Evolutionary conservation across 2,797 vertebrate species (phyloP).

Genomic region (Enteromius paludinosus): DNA sequence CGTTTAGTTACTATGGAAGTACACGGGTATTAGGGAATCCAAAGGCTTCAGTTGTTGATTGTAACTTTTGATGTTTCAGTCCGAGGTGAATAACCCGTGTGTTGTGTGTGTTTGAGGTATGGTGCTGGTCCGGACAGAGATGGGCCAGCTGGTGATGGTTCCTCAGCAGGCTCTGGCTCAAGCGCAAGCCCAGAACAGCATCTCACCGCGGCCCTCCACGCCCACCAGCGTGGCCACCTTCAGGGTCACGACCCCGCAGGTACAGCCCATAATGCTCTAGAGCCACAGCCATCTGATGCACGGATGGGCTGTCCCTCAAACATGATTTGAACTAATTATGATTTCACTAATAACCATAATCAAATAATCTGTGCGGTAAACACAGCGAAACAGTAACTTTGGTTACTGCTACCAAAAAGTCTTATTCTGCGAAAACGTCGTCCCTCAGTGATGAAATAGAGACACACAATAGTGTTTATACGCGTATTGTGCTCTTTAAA

Average conservation of each 20-base stretch:
- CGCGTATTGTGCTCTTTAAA: no score
- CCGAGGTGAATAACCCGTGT: background rate
- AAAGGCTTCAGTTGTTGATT: background rate
- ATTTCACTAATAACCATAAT: no score
- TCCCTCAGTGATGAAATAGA: no score
- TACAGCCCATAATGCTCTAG: slow-evolving; percentile 57
- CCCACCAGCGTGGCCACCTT: slow-evolving; percentile 82
- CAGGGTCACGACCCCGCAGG: slow-evolving; percentile 84
- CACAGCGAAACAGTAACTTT: no score
- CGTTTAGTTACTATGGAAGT: no score
- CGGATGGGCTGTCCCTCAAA: background rate
- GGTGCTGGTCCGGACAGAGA: slow-evolving; percentile 87
- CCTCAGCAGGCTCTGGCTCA: slow-evolving; percentile 87
- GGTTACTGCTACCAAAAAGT: no score
- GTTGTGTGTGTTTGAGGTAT: slow-evolving; percentile 76
- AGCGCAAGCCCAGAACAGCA: slow-evolving; percentile 81
- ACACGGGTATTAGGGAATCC: background rate
- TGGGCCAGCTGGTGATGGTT: slow-evolving; percentile 88
- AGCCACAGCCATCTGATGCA: background rate
- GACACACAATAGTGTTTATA: no score
- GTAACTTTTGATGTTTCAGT: background rate
- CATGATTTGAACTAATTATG: no score
- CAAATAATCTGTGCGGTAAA: no score
- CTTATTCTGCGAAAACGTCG: no score
- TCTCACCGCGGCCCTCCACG: slow-evolving; percentile 81